Percentiles rank a stretch among this genome's conserved stretches.
phyloP scores from a whole-genome alignment of 2,888 invertebrate genomes.

The Drosophila colorata region DNA sequence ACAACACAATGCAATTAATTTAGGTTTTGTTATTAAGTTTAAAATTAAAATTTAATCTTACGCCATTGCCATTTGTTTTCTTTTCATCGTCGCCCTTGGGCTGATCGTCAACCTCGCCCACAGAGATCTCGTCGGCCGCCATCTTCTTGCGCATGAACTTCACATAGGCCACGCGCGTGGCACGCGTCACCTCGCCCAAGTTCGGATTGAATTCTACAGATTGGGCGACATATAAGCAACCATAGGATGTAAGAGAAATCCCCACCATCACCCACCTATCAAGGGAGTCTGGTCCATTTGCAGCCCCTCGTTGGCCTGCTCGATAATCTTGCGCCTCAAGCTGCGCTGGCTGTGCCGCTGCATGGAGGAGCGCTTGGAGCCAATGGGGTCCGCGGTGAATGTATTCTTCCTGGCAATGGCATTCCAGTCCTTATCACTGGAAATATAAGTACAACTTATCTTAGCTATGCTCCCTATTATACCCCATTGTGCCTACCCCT shows the following conservation, averaged over 20 bases:
- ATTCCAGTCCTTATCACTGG: slow-evolving; percentile 90
- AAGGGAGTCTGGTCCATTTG: slow-evolving; percentile 91
- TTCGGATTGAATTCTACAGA: slow-evolving; percentile 91
- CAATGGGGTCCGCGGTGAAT: slow-evolving; percentile 90
- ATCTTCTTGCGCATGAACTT: slow-evolving; percentile 93
- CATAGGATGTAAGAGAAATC: neutral
- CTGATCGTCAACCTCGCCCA: slow-evolving; percentile 45
- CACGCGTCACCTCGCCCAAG: slow-evolving; percentile 90
- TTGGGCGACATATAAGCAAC: neutral
- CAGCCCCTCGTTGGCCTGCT: slow-evolving; percentile 88
- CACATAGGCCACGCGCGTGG: slow-evolving; percentile 93
- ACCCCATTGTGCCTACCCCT: slow-evolving; percentile 53
- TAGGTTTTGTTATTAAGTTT: too few relatives aligned
- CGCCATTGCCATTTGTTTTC: slow-evolving; percentile 51
- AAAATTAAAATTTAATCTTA: slow-evolving; percentile 30
- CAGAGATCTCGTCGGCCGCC: slow-evolving; percentile 86
- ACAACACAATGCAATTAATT: too few relatives aligned
- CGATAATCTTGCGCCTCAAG: slow-evolving; percentile 89
- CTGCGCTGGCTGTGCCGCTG: slow-evolving; percentile 89
- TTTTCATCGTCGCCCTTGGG: slow-evolving; percentile 39
- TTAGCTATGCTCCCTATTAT: too few relatives aligned
- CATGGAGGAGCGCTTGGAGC: slow-evolving; percentile 89
- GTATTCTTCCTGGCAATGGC: slow-evolving; percentile 91
- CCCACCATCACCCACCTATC: slow-evolving; percentile 86
- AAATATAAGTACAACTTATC: neutral